Evolutionary conservation across 2,888 invertebrate genomes (phyloP), one percentile per base, ranked within the genome.

Genomic region (Agrochola macilenta): DNA sequence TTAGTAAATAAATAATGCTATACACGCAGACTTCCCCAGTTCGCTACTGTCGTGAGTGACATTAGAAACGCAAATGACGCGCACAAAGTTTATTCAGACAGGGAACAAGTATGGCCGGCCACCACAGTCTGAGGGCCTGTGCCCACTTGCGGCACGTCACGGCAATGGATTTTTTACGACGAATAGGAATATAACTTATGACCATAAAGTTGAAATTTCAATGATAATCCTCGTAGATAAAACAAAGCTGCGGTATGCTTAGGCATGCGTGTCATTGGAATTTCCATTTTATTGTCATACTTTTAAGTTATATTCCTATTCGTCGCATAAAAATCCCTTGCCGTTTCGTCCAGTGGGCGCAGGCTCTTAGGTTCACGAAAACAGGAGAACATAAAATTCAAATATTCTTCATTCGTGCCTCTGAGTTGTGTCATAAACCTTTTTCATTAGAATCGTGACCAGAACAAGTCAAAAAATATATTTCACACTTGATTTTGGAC

Each of bases 361-460:
- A n/a, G n/a, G 20, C n/a, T 35, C 39, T 52, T 14, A 58, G 70
- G 57, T 61, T 81, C 81, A 81, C 81, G 80, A 76, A 49, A 80
- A 76, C 75, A 39, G 35, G 58, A 69, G 65, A 75, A 79, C 52
- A 75, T 79, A 75, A 79, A 64, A 79, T 69, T 69, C 35, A 69
- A 75, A 75, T 80, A 76, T 70, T 80, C 81, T 69, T 80, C 57
- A 65, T 66, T 70, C 80, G 76, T 81, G 76, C 49, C 39, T 54
- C 76, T 14, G 60, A 70, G 39, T 61, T 76, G 66, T 58, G 49
- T 81, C 57, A 58, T 71, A 81, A 76, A 81, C 49, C n/a, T 82
- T 82, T 82, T 82, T 82, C 79, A 79, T 75, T 23, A 66, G 64
- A 82, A 79, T 82, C 82, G 82, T 82, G 82, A 82, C 79, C 72